These are phyloP conservation scores for Upupa epops DNA, from an alignment of 2,113 vertebrate genomes.

Conservation along the genomic window DNA sequence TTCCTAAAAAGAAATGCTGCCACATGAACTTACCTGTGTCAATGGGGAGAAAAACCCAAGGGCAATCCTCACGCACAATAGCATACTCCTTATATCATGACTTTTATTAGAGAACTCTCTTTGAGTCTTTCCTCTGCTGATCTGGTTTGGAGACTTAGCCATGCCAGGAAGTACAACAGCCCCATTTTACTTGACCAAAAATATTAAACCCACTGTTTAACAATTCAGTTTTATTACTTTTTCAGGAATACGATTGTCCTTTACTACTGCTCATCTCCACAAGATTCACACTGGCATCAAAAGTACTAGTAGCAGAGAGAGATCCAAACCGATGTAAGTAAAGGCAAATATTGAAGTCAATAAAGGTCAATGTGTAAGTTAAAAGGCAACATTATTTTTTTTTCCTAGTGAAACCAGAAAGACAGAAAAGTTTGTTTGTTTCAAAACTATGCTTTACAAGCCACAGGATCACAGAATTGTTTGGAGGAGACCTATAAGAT, in stretches of 20 bases:
- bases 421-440: background rate
- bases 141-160: background rate
- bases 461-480: too few relatives aligned
- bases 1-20: background rate
- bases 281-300: background rate
- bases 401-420: background rate
- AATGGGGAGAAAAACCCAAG: fast-evolving
- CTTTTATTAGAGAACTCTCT: background rate
- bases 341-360: background rate
- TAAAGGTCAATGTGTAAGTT: background rate
- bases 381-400: background rate
- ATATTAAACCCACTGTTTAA: background rate
- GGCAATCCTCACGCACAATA: background rate
- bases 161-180: background rate
- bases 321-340: background rate
- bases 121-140: background rate
- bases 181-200: background rate
- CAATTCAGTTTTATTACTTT: background rate
- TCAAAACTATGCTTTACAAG: background rate
- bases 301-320: background rate
- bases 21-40: background rate
- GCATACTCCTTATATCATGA: background rate
- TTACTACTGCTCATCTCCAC: background rate
- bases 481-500: too few relatives aligned
- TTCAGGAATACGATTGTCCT: background rate